A percentile compares a stretch with the other conserved stretches of the same genome.
Conservation (phyloP, 2,113 vertebrate species). For the Talpa occidentalis region DNA sequence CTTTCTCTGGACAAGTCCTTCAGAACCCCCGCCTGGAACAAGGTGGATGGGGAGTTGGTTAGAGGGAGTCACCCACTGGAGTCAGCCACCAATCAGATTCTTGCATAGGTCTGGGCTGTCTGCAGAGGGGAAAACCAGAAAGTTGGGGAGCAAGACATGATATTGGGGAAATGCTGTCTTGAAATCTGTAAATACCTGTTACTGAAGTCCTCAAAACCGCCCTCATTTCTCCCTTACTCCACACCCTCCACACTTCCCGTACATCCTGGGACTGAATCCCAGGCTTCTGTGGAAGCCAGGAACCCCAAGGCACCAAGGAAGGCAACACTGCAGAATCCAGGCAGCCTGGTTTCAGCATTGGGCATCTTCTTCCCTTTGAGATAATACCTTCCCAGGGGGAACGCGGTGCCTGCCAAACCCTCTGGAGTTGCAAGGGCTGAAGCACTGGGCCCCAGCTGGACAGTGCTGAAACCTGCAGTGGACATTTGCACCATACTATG, state of each 20-base stretch:
- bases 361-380: background rate
- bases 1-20: background rate
- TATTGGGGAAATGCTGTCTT: background rate
- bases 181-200: background rate
- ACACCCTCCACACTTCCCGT: accelerated
- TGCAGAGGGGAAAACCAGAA: background rate
- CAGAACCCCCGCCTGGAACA: background rate
- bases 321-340: background rate
- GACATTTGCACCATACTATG: background rate
- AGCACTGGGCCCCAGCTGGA: accelerated
- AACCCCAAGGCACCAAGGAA: background rate
- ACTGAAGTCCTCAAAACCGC: background rate
- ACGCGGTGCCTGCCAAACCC: accelerated
- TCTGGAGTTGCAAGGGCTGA: background rate
- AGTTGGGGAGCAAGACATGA: background rate
- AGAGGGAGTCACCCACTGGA: background rate
- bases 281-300: background rate
- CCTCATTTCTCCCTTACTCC: background rate
- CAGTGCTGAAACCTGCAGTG: no score
- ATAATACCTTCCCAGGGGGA: background rate
- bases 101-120: background rate
- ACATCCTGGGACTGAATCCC: background rate
- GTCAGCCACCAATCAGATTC: background rate
- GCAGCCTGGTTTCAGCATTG: background rate
- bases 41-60: background rate